Conservation (phyloP, 1,140 invertebrate species). For the Camponotus vicinus region DNA sequence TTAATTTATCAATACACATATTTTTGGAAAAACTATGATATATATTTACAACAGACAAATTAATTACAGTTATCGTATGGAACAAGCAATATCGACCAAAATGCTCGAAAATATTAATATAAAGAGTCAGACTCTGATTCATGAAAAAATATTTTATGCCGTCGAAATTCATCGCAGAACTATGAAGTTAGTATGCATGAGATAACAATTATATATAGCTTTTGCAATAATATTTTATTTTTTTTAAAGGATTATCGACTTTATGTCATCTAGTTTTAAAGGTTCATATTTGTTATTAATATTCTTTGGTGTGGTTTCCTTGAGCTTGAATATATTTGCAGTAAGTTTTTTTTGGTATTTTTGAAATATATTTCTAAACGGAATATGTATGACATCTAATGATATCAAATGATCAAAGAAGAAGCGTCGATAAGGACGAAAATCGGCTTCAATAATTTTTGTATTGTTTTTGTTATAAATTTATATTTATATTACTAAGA, state of each 20-base stretch:
- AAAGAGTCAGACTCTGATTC: background rate
- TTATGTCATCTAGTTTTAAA: slow-evolving; percentile 19
- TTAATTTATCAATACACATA: too few species aligned
- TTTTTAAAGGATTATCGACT: slow-evolving; percentile 4
- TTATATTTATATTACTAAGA: too few species aligned
- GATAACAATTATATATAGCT: background rate
- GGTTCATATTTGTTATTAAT: background rate
- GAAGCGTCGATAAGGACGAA: too few species aligned
- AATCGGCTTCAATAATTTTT: too few species aligned
- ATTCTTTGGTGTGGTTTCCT: background rate
- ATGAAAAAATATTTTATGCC: slow-evolving; percentile 9
- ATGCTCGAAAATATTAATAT: background rate
- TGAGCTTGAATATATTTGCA: slow-evolving; percentile 9
- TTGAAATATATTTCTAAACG: too few species aligned
- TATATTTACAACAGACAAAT: background rate
- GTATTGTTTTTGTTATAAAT: too few species aligned
- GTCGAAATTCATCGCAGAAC: slow-evolving; percentile 31
- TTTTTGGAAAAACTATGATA: background rate
- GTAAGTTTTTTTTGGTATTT: too few species aligned
- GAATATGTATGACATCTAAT: too few species aligned
- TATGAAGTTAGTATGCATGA: slow-evolving; percentile 7
- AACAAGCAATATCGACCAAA: background rate
- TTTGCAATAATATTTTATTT: background rate
- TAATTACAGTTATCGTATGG: slow-evolving; percentile 31
- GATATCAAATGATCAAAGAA: too few species aligned